These are phyloP conservation scores for Morpho helenor DNA, from an alignment of 2,888 invertebrate species.

Conservation along the genomic window DNA sequence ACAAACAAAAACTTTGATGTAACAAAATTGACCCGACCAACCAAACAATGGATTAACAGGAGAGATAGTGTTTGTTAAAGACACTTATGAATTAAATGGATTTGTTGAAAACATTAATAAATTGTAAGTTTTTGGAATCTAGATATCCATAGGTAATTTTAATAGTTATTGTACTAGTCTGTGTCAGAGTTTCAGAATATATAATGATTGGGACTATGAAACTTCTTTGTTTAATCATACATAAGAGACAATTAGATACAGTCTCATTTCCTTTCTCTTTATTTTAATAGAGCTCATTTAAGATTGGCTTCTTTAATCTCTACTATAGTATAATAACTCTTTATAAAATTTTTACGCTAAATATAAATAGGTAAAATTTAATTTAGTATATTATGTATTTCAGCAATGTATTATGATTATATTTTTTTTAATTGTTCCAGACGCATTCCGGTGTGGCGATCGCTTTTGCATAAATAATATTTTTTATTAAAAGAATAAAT, in stretches of 20 bases:
- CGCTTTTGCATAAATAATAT: slow-evolving; percentile 4
- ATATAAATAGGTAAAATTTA: background rate
- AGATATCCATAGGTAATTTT: too few relatives aligned
- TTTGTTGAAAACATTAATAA: slow-evolving; percentile 44
- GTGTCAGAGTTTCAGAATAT: too few relatives aligned
- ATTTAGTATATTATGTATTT: too few relatives aligned
- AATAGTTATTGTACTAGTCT: too few relatives aligned
- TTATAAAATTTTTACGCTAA: too few relatives aligned
- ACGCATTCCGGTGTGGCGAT: slow-evolving; percentile 21
- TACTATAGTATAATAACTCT: too few relatives aligned
- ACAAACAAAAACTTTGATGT: slow-evolving; percentile 3
- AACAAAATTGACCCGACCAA: slow-evolving; percentile 35
- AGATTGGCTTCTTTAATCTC: too few relatives aligned
- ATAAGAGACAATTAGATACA: too few relatives aligned
- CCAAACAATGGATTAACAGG: slow-evolving; percentile 51
- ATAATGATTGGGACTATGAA: too few relatives aligned
- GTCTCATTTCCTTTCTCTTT: too few relatives aligned
- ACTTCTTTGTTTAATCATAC: too few relatives aligned
- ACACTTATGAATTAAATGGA: slow-evolving; percentile 8
- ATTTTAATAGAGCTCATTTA: too few relatives aligned
- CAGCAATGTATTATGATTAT: background rate
- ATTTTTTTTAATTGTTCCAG: slow-evolving; percentile 22
- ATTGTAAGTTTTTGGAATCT: slow-evolving; percentile 39
- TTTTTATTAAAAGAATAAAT: background rate
- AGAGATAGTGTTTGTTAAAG: slow-evolving; percentile 28